phyloP scores from a whole-genome alignment of 2,113 vertebrate species.

The Gavia stellata region DNA sequence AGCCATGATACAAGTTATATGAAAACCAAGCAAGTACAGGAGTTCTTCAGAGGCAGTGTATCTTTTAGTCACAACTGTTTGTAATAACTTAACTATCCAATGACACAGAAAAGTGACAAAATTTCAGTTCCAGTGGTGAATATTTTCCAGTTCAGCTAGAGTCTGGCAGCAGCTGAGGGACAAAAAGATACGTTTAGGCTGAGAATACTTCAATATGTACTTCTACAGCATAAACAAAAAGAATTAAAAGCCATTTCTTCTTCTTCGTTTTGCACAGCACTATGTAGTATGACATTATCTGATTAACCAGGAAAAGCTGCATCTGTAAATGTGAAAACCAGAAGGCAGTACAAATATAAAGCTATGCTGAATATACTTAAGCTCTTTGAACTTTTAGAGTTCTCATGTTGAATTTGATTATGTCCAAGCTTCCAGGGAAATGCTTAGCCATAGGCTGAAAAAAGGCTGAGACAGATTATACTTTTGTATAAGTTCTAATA shows the following conservation, averaged over 20 bases:
- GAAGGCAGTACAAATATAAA: not conserved
- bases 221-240: not conserved
- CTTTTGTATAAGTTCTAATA: not conserved
- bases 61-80: not conserved
- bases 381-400: not conserved
- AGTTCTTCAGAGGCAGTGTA: not conserved
- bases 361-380: not conserved
- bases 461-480: not conserved
- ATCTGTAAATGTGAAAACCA: not conserved
- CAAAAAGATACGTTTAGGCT: not conserved
- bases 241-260: not conserved
- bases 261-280: not conserved
- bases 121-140: not conserved
- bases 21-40: not conserved
- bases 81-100: not conserved
- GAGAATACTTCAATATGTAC: not conserved
- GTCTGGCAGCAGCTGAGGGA: not conserved
- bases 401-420: not conserved
- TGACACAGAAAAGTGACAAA: not conserved
- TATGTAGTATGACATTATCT: not conserved
- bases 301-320: not conserved
- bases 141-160: not conserved
- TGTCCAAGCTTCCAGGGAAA: not conserved
- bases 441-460: not conserved
- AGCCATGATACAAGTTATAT: rapidly evolving